Percentiles rank a stretch among this genome's conserved stretches.
Evolutionary conservation across 2,888 invertebrate genomes (phyloP).

Genomic region (Lasiommata megera): DNA sequence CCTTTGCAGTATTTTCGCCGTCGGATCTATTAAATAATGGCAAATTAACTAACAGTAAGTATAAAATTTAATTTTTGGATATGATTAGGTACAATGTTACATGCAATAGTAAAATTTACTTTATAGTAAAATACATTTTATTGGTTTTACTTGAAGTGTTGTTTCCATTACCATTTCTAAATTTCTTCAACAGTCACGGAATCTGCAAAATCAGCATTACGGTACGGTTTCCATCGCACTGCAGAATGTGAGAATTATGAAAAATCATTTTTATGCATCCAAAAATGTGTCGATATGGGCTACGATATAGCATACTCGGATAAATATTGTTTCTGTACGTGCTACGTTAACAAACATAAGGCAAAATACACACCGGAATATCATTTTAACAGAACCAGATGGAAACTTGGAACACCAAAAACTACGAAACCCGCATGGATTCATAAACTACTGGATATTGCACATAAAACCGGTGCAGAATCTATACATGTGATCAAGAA

Average conservation of each 20-base stretch:
- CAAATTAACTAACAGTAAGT: slow-evolving; percentile 21
- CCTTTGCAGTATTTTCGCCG: slow-evolving; percentile 22
- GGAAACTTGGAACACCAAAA: slow-evolving; percentile 49
- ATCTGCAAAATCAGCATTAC: slow-evolving; percentile 39
- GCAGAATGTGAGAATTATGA: slow-evolving; percentile 48
- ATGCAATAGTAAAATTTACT: too few relatives aligned
- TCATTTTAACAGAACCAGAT: slow-evolving; percentile 33
- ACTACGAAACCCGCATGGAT: slow-evolving; percentile 55
- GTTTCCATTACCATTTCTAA: too few relatives aligned
- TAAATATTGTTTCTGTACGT: slow-evolving; percentile 55
- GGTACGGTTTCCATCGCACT: slow-evolving; percentile 61
- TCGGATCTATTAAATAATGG: slow-evolving; percentile 13
- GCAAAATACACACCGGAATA: slow-evolving; percentile 32
- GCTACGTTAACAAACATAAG: slow-evolving; percentile 46
- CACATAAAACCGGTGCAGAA: neutral
- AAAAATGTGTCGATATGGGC: slow-evolving; percentile 51
- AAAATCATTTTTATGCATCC: slow-evolving; percentile 54
- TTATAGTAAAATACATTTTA: neutral
- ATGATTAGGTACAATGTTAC: too few relatives aligned
- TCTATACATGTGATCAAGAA: neutral
- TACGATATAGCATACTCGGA: slow-evolving; percentile 56
- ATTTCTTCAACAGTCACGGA: slow-evolving; percentile 10
- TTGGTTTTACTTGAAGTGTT: too few relatives aligned
- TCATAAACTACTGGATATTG: slow-evolving; percentile 16
- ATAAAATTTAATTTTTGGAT: neutral